Evolutionary conservation across 2,888 invertebrate genomes (phyloP).

Genomic region (Eupithecia abbreviata): DNA sequence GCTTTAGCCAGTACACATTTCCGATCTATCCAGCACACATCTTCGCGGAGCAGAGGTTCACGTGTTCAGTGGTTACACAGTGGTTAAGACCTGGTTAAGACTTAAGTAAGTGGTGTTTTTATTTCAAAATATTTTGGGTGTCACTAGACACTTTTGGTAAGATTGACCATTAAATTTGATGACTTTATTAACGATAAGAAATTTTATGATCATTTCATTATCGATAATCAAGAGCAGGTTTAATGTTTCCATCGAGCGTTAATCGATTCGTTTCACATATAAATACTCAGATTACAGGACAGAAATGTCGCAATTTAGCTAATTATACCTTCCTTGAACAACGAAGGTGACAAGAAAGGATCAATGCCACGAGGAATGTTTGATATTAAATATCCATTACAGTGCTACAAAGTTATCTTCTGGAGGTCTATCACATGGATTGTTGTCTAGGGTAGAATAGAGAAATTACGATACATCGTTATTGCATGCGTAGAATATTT

Average conservation of each 20-base stretch:
- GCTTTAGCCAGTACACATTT: no score
- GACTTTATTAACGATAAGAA: not conserved
- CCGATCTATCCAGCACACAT: no score
- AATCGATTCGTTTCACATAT: not conserved
- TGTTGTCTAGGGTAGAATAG: no score
- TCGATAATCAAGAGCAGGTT: not conserved
- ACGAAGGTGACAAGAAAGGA: constrained; percentile 24
- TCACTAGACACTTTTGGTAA: not conserved
- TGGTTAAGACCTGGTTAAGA: no score
- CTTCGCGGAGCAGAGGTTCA: no score
- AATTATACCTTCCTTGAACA: constrained; percentile 20
- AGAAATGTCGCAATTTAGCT: constrained; percentile 26
- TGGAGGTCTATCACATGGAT: no score
- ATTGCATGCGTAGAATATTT: no score
- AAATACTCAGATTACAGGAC: constrained; percentile 3
- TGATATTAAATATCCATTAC: constrained; percentile 46
- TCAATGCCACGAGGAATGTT: constrained; percentile 31
- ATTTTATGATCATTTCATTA: not conserved
- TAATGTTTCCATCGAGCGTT: not conserved
- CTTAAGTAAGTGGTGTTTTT: not conserved
- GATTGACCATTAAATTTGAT: not conserved
- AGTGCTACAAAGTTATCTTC: not conserved
- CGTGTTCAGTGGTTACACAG: no score
- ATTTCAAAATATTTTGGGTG: not conserved
- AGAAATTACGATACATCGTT: no score